Evolutionary conservation across 2,113 vertebrate species (phyloP).

Genomic region (Hemiprocne comata): DNA sequence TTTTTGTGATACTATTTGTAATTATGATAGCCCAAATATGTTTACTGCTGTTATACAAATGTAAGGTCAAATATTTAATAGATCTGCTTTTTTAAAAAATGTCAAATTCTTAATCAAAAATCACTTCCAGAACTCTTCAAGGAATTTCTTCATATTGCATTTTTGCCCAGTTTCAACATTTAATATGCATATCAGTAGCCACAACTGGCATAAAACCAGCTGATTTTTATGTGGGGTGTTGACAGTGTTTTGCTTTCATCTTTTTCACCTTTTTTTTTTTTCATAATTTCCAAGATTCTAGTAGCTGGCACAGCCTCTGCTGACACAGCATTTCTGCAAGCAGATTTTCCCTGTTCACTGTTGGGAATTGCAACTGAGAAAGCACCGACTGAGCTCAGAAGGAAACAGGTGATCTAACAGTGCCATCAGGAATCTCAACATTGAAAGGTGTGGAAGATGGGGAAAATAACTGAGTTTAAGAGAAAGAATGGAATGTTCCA

Average conservation of each 20-base stretch:
- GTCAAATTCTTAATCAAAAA: neutral
- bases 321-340: neutral
- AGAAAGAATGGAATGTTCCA: neutral
- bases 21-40: neutral
- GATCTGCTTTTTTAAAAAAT: neutral
- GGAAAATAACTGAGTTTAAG: neutral
- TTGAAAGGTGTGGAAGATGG: neutral
- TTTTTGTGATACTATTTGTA: neutral
- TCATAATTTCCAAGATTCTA: neutral
- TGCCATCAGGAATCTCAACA: neutral
- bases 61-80: neutral
- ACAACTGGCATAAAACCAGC: neutral
- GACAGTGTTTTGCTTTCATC: neutral
- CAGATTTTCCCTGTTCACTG: neutral
- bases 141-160: neutral
- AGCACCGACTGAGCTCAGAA: neutral
- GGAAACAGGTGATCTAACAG: neutral
- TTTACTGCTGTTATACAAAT: neutral
- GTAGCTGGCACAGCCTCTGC: neutral
- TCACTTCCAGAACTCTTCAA: neutral
- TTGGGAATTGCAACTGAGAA: neutral
- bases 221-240: neutral
- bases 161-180: neutral
- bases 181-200: neutral
- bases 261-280: neutral